These are phyloP conservation scores for Boleophthalmus pectinirostris DNA, from an alignment of 2,113 vertebrate genomes.

Conservation along the genomic window DNA sequence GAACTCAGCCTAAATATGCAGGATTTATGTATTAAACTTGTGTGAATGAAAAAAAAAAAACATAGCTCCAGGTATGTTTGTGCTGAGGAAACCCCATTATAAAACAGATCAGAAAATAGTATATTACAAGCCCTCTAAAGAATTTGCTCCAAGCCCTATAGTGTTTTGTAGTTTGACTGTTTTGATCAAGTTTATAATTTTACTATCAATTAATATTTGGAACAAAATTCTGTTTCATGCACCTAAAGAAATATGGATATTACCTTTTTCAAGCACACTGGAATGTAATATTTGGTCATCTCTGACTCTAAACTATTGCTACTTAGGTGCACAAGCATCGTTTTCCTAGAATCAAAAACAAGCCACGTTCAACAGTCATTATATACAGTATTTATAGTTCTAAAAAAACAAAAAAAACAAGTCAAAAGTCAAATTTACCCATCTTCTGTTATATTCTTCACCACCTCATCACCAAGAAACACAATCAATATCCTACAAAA, in stretches of 20 bases:
- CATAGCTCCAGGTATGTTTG: too few relatives aligned
- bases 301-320: slow-evolving; percentile 48
- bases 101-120: too few relatives aligned
- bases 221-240: too few relatives aligned
- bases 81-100: too few relatives aligned
- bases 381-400: background rate
- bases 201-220: too few relatives aligned
- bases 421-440: slow-evolving; percentile 70
- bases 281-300: slow-evolving; percentile 69
- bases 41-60: too few relatives aligned
- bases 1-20: too few relatives aligned
- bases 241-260: background rate
- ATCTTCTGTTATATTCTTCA: slow-evolving; percentile 62
- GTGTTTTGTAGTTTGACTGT: too few relatives aligned
- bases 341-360: slow-evolving; percentile 66
- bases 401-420: background rate
- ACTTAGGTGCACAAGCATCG: slow-evolving; percentile 77
- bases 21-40: too few relatives aligned
- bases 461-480: slow-evolving; percentile 79
- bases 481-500: slow-evolving; percentile 83
- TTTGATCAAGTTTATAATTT: too few relatives aligned
- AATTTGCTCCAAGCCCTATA: too few relatives aligned
- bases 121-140: too few relatives aligned
- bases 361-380: background rate
- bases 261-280: slow-evolving; percentile 81